Evolutionary conservation across 2,113 vertebrate species (phyloP), one percentile per base, ranked within the genome.

Genomic region (Gobiocypris rarus): DNA sequence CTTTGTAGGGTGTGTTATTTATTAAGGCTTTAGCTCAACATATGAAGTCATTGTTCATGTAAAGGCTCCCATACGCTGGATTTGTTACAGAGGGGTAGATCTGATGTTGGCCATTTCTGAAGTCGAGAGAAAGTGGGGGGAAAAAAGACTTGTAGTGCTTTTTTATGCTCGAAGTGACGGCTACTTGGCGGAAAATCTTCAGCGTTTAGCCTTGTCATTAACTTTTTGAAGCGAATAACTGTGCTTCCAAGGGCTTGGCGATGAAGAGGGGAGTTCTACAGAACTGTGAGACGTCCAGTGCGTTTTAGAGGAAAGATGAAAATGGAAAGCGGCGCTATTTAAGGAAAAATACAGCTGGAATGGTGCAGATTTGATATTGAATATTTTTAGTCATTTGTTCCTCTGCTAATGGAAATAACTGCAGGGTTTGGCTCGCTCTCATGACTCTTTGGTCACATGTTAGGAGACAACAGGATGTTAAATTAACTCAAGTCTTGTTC

Each of bases 131-230:
- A 50, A 24, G 31, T 10, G 24, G 14, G 14, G 14, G 7, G 24
- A 41, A 10, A 34, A 52, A 43, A 56, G 69, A 84, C 59, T 75
- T 52, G 59, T 70, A 81, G 82, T 17, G 19, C 43, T 86, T 84
- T n/a, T 86, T 74, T 45, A 83, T 87, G 82, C 86, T 83, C 65
- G 59, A 83, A 83, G 77, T 88, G 84, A 87, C 19, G 84, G 85
- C 77, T 86, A 85, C 81, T 89, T 90, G 87, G 86, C 84, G 58
- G 83, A 86, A 88, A 90, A 87, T 84, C 59, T 81, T 45, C 31
- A 3, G 59, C 48, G 28, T 88, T 88, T 84, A 87, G 82, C 83
- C 73, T 80, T 61, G 84, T 81, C 75, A 85, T 89, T 87, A 83
- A 84, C 34, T 84, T 79, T 89, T 74, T 75, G 45, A 77, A 86